Evolutionary conservation across 2,888 invertebrate species (phyloP).

Genomic region (Prosopocoilus inquinatus): DNA sequence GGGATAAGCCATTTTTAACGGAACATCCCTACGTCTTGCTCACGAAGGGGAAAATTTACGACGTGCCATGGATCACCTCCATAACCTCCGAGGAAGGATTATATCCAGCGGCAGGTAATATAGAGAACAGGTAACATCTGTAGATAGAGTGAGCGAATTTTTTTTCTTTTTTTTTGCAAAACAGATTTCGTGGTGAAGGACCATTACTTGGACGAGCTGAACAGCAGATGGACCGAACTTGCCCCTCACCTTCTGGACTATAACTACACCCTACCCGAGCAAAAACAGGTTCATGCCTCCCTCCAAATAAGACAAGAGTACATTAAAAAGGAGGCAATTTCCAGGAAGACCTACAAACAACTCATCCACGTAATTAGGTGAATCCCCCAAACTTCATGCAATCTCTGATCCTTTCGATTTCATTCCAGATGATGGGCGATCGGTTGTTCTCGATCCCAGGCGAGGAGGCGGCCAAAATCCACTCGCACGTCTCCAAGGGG

Average conservation of each 20-base stretch:
- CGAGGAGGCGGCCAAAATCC: slow-evolving; percentile 56
- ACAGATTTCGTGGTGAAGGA: slow-evolving; percentile 41
- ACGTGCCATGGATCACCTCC: slow-evolving; percentile 65
- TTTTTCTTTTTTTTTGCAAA: too few relatives aligned
- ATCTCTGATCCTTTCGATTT: not conserved
- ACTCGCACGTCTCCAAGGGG: slow-evolving; percentile 54
- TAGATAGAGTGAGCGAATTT: too few relatives aligned
- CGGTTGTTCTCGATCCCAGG: slow-evolving; percentile 59
- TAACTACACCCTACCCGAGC: slow-evolving; percentile 56
- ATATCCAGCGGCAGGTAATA: slow-evolving; percentile 62
- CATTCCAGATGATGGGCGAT: slow-evolving; percentile 59
- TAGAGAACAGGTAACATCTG: too few relatives aligned
- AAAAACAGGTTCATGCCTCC: slow-evolving; percentile 50
- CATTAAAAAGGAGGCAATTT: slow-evolving; percentile 54
- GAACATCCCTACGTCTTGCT: slow-evolving; percentile 62
- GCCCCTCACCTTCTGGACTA: slow-evolving; percentile 63
- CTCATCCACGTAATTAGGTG: slow-evolving; percentile 25
- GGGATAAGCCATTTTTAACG: slow-evolving; percentile 53
- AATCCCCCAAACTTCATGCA: not conserved
- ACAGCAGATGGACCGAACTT: slow-evolving; percentile 59
- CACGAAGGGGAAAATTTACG: slow-evolving; percentile 56
- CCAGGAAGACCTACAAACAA: slow-evolving; percentile 21
- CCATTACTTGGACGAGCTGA: slow-evolving; percentile 47
- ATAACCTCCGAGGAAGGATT: slow-evolving; percentile 67
- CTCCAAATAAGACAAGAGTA: slow-evolving; percentile 58